These are phyloP conservation scores for Patella vulgata DNA, from an alignment of 1,140 invertebrate species.

Conservation along the genomic window DNA sequence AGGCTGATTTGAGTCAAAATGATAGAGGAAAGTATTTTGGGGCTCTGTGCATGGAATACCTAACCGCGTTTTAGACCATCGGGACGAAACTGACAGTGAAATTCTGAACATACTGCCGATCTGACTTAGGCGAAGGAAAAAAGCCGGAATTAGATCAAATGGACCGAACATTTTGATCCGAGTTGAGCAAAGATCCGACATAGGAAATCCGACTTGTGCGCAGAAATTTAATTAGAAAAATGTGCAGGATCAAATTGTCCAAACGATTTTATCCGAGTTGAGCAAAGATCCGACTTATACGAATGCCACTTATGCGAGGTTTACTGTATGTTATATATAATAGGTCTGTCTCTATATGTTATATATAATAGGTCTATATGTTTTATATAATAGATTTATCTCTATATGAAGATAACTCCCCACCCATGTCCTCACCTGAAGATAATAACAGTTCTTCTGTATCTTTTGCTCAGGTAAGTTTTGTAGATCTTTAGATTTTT, in stretches of 20 bases:
- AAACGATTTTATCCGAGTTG: background rate
- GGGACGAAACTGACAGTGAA: too few species aligned
- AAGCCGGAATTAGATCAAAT: background rate
- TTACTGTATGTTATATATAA: slow-evolving; percentile 17
- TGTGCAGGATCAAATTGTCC: background rate
- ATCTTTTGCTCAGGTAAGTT: slow-evolving; percentile 73
- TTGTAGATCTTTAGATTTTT: background rate
- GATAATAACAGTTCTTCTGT: slow-evolving; percentile 41
- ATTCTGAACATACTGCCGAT: too few species aligned
- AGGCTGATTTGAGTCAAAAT: too few species aligned
- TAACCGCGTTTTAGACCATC: too few species aligned
- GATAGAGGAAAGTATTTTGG: too few species aligned
- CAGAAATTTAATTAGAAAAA: too few species aligned
- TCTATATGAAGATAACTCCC: background rate
- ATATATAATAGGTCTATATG: too few species aligned
- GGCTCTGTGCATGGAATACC: too few species aligned
- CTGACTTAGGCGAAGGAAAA: too few species aligned
- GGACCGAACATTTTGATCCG: too few species aligned
- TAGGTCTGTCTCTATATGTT: slow-evolving; percentile 19
- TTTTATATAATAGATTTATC: background rate
- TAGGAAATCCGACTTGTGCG: too few species aligned
- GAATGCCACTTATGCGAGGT: slow-evolving; percentile 20
- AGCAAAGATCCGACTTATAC: slow-evolving; percentile 27
- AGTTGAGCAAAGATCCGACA: too few species aligned
- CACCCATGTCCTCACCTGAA: slow-evolving; percentile 31